Conservation (phyloP, 2,888 invertebrate genomes). For the Pediacus dermestoides region DNA sequence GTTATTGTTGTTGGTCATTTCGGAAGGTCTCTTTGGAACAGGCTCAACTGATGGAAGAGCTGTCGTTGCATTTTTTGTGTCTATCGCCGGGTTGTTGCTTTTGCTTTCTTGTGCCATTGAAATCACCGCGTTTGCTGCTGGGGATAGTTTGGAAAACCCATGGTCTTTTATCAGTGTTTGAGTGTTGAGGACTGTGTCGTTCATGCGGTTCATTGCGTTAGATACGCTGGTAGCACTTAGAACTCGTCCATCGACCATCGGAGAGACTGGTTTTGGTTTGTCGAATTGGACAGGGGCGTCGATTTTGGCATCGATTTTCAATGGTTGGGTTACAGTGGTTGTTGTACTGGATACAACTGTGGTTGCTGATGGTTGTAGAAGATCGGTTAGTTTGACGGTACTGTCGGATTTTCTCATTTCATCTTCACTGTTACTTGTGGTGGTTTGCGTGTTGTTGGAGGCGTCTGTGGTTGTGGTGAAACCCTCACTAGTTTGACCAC, state of each 20-base stretch:
- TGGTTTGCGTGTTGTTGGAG: conserved; percentile 13
- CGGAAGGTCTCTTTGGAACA: background rate
- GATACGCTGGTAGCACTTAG: conserved; percentile 48
- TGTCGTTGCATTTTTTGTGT: conserved; percentile 31
- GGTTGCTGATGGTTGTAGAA: conserved; percentile 36
- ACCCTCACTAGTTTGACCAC: conserved; percentile 10
- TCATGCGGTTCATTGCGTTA: conserved; percentile 48
- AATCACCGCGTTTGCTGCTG: conserved; percentile 31
- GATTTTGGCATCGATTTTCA: conserved; percentile 45
- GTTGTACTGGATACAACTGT: conserved; percentile 47
- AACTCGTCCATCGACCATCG: conserved; percentile 42
- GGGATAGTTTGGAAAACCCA: conserved; percentile 34
- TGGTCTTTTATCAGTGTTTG: conserved; percentile 46
- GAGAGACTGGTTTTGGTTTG: conserved; percentile 30
- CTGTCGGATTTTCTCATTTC: conserved; percentile 17
- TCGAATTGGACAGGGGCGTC: conserved; percentile 31
- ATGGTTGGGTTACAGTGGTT: conserved; percentile 45
- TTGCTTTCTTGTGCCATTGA: conserved; percentile 26
- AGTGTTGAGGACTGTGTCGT: conserved; percentile 46
- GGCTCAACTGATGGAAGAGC: conserved; percentile 30
- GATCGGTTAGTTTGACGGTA: conserved; percentile 24
- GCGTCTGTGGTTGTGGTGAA: background rate
- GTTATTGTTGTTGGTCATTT: conserved; percentile 13
- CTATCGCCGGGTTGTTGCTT: conserved; percentile 18
- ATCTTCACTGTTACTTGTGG: conserved; percentile 10